Evolutionary conservation across 2,888 invertebrate species (phyloP), one percentile per base, ranked within the genome.

Genomic region (Argyra leucocephala): DNA sequence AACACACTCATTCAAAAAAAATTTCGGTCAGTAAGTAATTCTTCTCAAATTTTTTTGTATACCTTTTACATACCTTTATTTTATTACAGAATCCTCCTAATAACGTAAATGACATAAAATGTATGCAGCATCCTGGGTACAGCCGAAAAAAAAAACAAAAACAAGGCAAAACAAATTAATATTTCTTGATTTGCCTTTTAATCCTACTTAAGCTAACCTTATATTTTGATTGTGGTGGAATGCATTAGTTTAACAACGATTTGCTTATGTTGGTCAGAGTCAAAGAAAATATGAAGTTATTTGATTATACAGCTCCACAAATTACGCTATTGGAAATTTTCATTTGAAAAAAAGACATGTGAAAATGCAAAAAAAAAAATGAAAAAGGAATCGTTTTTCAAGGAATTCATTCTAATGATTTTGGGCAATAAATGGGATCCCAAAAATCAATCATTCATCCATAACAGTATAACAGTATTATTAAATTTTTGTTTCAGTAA

Each of bases 111-210:
- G n/a, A n/a, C n/a, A n/a, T n/a, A n/a, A n/a, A n/a, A n/a, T n/a
- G n/a, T n/a, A n/a, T n/a, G n/a, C n/a, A n/a, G n/a, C n/a, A n/a
- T n/a, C n/a, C n/a, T n/a, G n/a, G n/a, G n/a, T n/a, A n/a, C n/a
- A n/a, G n/a, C n/a, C n/a, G n/a, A n/a, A n/a, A n/a, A n/a, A n/a
- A n/a, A n/a, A n/a, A n/a, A n/a, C n/a, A n/a, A n/a, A n/a, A n/a
- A n/a, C n/a, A n/a, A n/a, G n/a, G n/a, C n/a, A n/a, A n/a, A n/a
- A n/a, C n/a, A n/a, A n/a, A 5, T 48, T 48, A 48, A 48, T 48
- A 18, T 48, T 48, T 48, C 48, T 48, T 48, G 48, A 48, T 48
- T 48, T 48, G 48, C n/a, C 48, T 48, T 48, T 15, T 48, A 48
- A 48, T 48, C 48, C 48, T 48, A 18, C n/a, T n/a, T 48, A 48